Conservation (phyloP, 1,140 invertebrate genomes). For the Leptinotarsa texana region DNA sequence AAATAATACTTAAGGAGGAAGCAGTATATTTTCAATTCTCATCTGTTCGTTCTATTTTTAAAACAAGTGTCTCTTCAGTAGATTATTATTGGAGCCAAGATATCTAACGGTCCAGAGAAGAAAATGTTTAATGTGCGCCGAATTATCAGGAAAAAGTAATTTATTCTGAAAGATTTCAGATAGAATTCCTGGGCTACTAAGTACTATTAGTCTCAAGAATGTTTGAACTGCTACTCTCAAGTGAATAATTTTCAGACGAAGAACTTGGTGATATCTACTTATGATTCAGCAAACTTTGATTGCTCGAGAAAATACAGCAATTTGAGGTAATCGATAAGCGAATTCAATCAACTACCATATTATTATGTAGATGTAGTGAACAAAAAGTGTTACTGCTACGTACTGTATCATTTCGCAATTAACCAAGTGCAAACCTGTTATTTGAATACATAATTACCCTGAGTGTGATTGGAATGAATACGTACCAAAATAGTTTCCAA, state of each 20-base stretch:
- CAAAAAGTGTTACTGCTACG: not conserved
- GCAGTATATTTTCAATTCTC: conserved; percentile 1
- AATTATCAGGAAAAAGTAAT: no score
- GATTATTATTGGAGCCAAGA: not conserved
- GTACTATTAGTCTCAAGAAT: no score
- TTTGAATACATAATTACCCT: not conserved
- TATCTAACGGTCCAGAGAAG: not conserved
- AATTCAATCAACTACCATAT: not conserved
- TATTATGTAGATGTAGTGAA: not conserved
- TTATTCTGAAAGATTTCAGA: no score
- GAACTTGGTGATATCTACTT: no score
- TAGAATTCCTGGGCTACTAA: no score
- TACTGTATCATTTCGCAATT: not conserved
- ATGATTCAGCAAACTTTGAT: not conserved
- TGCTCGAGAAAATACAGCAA: not conserved
- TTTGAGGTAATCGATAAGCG: not conserved
- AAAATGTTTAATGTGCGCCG: no score
- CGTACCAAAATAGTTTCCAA: no score
- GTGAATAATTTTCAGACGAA: no score
- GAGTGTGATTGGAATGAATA: no score
- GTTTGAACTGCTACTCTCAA: no score
- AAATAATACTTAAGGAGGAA: not conserved
- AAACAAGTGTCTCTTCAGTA: not conserved
- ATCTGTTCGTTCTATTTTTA: conserved; percentile 8
- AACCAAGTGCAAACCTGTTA: not conserved